Conservation (phyloP, 2,113 vertebrate genomes). For the Narcine bancroftii region DNA sequence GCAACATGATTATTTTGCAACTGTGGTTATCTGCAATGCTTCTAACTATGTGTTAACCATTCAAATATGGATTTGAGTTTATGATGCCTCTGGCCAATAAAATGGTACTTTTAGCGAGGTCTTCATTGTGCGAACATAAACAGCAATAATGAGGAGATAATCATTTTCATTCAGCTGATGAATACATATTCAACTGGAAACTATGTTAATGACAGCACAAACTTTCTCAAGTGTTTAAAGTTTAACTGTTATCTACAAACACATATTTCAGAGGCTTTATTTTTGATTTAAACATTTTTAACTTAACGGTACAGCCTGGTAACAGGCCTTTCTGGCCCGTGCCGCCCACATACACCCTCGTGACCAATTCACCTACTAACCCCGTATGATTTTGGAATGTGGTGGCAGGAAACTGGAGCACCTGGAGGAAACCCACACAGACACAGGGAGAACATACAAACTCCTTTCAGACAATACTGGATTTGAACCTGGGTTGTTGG, state of each 20-base stretch:
- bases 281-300: too few species aligned
- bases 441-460: too few species aligned
- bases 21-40: not conserved
- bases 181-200: not conserved
- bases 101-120: not conserved
- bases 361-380: too few species aligned
- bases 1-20: not conserved
- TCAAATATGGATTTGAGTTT: not conserved
- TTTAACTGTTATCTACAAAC: not conserved
- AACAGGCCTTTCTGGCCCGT: too few species aligned
- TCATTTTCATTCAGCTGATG: not conserved
- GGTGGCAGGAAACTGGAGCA: too few species aligned
- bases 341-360: too few species aligned
- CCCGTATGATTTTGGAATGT: too few species aligned
- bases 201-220: not conserved
- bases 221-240: not conserved
- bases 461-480: too few species aligned
- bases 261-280: not conserved
- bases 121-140: not conserved
- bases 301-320: too few species aligned
- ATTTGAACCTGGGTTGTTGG: too few species aligned
- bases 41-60: not conserved
- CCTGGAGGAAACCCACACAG: too few species aligned
- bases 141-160: not conserved
- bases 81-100: not conserved